These are phyloP conservation scores for Arremon brunneinucha DNA, from an alignment of 2,797 vertebrate genomes.

Conservation along the genomic window DNA sequence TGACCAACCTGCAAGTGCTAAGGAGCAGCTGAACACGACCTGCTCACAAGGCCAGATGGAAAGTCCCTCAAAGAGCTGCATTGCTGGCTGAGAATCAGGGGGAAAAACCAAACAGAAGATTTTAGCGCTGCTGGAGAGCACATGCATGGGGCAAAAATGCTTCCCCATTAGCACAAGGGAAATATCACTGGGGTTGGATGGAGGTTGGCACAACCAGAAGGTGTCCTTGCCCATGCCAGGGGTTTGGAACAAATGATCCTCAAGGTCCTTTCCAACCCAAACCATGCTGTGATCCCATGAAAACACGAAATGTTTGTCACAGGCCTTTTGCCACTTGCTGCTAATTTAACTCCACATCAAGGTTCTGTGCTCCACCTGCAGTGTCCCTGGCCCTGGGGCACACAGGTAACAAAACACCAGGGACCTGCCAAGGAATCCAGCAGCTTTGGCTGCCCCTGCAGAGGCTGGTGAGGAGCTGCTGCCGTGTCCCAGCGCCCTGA, in stretches of 20 bases:
- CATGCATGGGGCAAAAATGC: not conserved
- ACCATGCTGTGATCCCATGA: not conserved
- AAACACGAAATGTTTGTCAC: not conserved
- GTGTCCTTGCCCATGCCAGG: not conserved
- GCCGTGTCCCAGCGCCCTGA: rapidly evolving
- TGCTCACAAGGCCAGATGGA: not conserved
- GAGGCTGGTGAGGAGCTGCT: not conserved
- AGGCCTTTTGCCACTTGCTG: not conserved
- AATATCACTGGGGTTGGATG: not conserved
- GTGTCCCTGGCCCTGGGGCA: not conserved
- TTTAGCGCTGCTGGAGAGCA: not conserved
- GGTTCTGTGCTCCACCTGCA: not conserved
- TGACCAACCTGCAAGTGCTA: not conserved
- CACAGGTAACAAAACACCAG: rapidly evolving
- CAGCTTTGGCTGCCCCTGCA: not conserved
- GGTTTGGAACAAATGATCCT: not conserved
- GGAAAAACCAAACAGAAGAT: rapidly evolving
- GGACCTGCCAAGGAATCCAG: not conserved
- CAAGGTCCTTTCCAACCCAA: not conserved
- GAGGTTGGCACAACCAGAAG: not conserved
- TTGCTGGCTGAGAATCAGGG: not conserved
- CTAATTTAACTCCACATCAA: not conserved
- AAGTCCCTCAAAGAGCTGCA: not conserved
- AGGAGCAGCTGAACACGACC: not conserved
- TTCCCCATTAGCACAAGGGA: not conserved